Evolutionary conservation across 2,113 vertebrate species (phyloP), one percentile per base, ranked within the genome.

Genomic region (Micromys minutus): DNA sequence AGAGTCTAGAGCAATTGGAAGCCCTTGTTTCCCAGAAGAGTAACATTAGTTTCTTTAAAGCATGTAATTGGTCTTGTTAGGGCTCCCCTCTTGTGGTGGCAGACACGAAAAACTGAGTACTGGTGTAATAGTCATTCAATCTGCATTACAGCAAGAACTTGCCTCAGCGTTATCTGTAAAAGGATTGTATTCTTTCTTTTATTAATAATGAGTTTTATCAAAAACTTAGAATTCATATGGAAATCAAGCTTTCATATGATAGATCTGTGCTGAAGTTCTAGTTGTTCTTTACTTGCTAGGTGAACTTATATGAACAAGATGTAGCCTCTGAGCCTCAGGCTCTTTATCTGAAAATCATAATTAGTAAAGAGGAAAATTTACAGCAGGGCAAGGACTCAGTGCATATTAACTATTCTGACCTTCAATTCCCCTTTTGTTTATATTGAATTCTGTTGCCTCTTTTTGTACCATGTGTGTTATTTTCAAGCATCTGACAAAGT

Each of bases 401-500:
- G 63, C 5, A 36, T 36, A 16, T 36, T 89, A 61, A 75, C 1
- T 15, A 19, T 9, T 1, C 67, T 45, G 1, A 3, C 12, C 16
- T 74, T 45, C 26, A 7, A 42, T 90, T 75, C 29, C 31, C 15
- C 21, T 42, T 84, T 29, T 0, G 3, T 94, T 85, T 36, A 1
- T 72, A 59, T 8, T 57, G 17, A 74, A 5, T 79, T 36, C 24
- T 8, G 13, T 63, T 88, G 36, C 8, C 52, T 55, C 55, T 90
- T 65, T 61, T 61, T 77, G 91, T 0, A 84, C 1, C 5, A 34
- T 55, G 0, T 79, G 7, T 3, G 50, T 47, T 42, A 67, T 34
- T 77, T 95, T 42, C 55, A 90, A 7, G 77, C 50, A 76, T 91
- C 69, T 87, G 29, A 87, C 0, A 84, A 94, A 65, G 85, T 39